A percentile compares a stretch with the other conserved stretches of the same genome.
phyloP scores from a whole-genome alignment of 2,113 vertebrate genomes.

The Dasypus novemcinctus region DNA sequence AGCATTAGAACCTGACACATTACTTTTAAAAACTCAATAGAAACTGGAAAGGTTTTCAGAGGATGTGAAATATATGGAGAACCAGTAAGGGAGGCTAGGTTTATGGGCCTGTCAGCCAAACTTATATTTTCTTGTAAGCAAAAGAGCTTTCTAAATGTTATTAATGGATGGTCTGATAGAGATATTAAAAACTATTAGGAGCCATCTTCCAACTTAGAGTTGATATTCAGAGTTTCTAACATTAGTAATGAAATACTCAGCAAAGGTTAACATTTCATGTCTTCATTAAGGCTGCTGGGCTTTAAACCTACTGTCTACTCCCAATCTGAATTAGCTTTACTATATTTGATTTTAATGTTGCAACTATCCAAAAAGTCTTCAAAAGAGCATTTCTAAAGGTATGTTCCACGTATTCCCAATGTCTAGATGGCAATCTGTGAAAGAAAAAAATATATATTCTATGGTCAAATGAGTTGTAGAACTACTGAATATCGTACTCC shows the following conservation, averaged over 20 bases:
- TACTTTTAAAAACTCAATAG: slow-evolving; percentile 73
- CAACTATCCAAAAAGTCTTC: slow-evolving; percentile 16
- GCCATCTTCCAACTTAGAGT: not conserved
- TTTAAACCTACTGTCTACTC: slow-evolving; percentile 9
- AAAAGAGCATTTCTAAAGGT: not conserved
- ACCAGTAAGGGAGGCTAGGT: slow-evolving; percentile 48
- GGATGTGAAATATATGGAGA: not conserved
- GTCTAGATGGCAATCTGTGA: not conserved
- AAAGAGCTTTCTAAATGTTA: slow-evolving; percentile 43
- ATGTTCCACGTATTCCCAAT: not conserved
- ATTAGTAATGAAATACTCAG: slow-evolving; percentile 27
- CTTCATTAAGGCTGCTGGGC: not conserved
- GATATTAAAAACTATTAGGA: slow-evolving; percentile 26
- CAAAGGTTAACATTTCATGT: not conserved
- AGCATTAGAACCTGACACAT: slow-evolving; percentile 79
- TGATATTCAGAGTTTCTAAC: not conserved
- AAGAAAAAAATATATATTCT: not conserved
- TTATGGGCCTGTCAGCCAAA: slow-evolving; percentile 47
- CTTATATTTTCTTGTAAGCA: slow-evolving; percentile 25
- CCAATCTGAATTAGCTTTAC: not conserved
- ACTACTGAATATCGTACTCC: not conserved
- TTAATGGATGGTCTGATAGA: not conserved
- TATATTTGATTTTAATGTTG: slow-evolving; percentile 27
- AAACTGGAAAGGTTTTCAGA: slow-evolving; percentile 70
- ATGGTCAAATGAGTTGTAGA: not conserved